Base-by-base conservation (phyloP, 2,888 invertebrate species). In the Patella ulyssiponensis region DNA sequence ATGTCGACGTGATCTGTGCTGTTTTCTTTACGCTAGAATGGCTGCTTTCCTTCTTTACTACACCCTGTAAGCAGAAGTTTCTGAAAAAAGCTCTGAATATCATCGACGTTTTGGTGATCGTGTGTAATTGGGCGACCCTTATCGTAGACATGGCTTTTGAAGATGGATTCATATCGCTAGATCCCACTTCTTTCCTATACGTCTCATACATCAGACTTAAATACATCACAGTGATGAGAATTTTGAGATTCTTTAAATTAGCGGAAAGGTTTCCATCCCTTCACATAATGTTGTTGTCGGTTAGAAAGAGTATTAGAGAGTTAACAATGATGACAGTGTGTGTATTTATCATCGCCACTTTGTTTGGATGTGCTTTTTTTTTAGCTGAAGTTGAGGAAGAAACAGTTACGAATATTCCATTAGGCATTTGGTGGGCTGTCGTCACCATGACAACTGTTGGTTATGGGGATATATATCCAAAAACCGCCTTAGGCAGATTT, bases 381-480 rank as follows among this genome's bases (percentile, higher is more conserved):
- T 71, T 72, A 56, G 74, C 69, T 2, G 79, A 77, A 51, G 17
- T 77, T 14, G 77, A 80, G 15, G 74, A 80, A 1, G 78, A 82
- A 23, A 79, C 77, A 14, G 87, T 88, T 74, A 76, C 79, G 4
- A 85, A 84, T 71, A 84, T 88, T 9, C 86, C 87, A 14, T 79
- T 82, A 9, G 82, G 82, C 33, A 83, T 88, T 9, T 88, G 88
- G 89, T 89, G 88, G 88, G 86, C 88, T 1, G 80, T 88, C n/a
- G 82, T 88, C 69, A 89, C 89, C 54, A 85, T 89, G 84, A 88
- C 88, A 44, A 88, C 89, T 1, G 87, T 89, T 9, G 89, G 89
- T 3, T 88, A 88, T 80, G 88, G 87, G 0, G 88, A 88, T 75
- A 81, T 82, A 69, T 80, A 80, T n/a, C 88, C 88, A 3, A 80